Conservation (phyloP, 2,888 invertebrate species). For the Cepaea hortensis region DNA sequence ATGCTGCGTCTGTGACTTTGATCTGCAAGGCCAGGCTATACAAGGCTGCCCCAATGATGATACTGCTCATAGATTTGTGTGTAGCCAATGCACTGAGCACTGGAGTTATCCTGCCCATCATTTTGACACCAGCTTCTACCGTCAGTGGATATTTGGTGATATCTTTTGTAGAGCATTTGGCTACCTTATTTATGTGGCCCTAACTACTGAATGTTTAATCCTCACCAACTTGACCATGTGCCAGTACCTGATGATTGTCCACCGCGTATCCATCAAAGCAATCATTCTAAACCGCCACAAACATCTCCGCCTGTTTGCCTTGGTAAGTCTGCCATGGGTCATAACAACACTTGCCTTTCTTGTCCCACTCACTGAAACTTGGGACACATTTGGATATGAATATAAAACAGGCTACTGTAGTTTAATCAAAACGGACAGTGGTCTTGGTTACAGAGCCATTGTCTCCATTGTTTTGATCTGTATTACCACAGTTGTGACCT, state of each 20-base stretch:
- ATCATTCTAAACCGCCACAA: not conserved
- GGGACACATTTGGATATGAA: slow-evolving; percentile 33
- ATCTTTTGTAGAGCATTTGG: slow-evolving; percentile 19
- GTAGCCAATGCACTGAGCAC: slow-evolving; percentile 26
- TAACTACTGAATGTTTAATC: slow-evolving; percentile 12
- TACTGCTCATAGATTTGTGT: slow-evolving; percentile 30
- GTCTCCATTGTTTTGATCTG: not conserved
- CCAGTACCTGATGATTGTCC: slow-evolving; percentile 34
- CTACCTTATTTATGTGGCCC: slow-evolving; percentile 23
- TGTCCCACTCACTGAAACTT: not conserved
- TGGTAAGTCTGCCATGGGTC: slow-evolving; percentile 12
- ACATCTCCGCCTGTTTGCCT: not conserved
- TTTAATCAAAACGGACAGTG: not conserved
- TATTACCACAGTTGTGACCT: not conserved
- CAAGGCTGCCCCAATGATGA: slow-evolving; percentile 4
- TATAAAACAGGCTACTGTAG: slow-evolving; percentile 33
- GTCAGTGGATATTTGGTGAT: slow-evolving; percentile 9
- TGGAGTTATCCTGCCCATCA: slow-evolving; percentile 16
- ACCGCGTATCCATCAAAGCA: not conserved
- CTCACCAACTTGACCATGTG: slow-evolving; percentile 3
- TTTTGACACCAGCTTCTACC: not conserved
- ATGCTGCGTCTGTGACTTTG: slow-evolving; percentile 1
- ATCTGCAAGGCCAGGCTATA: slow-evolving; percentile 21
- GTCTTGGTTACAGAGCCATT: not conserved
- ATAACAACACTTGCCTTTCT: not conserved